phyloP scores from a whole-genome alignment of 2,888 invertebrate species.

The Euzetes globulus region DNA sequence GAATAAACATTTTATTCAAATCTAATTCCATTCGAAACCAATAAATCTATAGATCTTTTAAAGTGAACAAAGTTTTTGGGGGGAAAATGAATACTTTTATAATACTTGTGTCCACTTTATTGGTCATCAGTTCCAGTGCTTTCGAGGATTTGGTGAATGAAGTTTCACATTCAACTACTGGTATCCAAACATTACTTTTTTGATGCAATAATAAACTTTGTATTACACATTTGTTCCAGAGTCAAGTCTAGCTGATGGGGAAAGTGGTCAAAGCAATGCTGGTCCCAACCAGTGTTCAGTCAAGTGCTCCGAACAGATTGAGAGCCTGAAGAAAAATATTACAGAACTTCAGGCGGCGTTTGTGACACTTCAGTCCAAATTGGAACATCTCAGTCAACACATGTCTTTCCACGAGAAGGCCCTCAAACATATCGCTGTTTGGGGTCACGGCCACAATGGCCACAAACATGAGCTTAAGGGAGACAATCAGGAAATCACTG shows the following conservation, averaged over 20 bases:
- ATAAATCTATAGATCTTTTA: too few species aligned
- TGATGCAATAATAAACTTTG: background rate
- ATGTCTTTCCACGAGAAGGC: conserved; percentile 27
- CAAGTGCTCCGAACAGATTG: conserved; percentile 1
- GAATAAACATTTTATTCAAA: too few species aligned
- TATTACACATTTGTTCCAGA: background rate
- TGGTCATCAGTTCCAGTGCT: too few species aligned
- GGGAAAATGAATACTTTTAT: too few species aligned
- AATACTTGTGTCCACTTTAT: too few species aligned
- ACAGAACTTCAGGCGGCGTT: conserved; percentile 10
- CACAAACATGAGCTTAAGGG: background rate
- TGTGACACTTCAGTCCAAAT: background rate
- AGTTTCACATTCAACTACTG: too few species aligned
- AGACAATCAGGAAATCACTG: background rate
- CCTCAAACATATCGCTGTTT: conserved; percentile 25
- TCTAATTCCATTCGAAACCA: too few species aligned
- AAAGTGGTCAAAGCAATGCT: background rate
- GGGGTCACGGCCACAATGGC: background rate
- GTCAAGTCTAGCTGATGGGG: background rate
- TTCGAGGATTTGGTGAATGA: too few species aligned
- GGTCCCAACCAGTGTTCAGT: background rate
- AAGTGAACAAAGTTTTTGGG: too few species aligned
- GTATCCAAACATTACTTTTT: too few species aligned
- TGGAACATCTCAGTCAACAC: conserved; percentile 22
- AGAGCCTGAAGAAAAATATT: conserved; percentile 18